These are phyloP conservation scores for Aldabrachelys gigantea DNA, from an alignment of 2,113 vertebrate genomes.

Conservation along the genomic window DNA sequence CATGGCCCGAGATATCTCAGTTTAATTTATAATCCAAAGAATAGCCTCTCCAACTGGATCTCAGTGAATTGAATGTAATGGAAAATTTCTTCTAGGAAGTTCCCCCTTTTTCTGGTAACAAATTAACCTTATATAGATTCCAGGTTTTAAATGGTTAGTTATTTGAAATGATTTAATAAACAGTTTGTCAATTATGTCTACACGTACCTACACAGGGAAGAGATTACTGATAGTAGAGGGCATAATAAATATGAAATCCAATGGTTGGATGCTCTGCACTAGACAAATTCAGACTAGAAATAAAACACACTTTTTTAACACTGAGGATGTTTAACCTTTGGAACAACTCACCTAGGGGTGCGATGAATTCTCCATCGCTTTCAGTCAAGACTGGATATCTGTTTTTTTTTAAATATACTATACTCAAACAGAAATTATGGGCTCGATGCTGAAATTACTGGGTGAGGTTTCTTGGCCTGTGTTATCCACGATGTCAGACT, in stretches of 20 bases:
- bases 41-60: not conserved
- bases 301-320: not conserved
- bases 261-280: not conserved
- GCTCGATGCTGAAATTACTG: not conserved
- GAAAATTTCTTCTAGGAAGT: not conserved
- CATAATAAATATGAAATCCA: not conserved
- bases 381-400: not conserved
- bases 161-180: not conserved
- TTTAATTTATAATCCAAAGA: not conserved
- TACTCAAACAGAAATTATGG: not conserved
- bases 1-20: not conserved
- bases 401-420: not conserved
- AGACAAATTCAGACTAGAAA: not conserved
- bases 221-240: not conserved
- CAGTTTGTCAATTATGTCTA: not conserved
- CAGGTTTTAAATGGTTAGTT: too few species aligned
- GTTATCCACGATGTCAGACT: not conserved
- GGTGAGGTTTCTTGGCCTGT: not conserved
- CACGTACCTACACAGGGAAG: not conserved
- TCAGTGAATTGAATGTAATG: not conserved
- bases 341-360: not conserved
- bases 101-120: not conserved
- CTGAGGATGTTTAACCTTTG: not conserved
- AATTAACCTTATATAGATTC: not conserved
- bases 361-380: not conserved